These are phyloP conservation scores for Sisor rabdophorus DNA, from an alignment of 2,113 vertebrate species.

Conservation along the genomic window DNA sequence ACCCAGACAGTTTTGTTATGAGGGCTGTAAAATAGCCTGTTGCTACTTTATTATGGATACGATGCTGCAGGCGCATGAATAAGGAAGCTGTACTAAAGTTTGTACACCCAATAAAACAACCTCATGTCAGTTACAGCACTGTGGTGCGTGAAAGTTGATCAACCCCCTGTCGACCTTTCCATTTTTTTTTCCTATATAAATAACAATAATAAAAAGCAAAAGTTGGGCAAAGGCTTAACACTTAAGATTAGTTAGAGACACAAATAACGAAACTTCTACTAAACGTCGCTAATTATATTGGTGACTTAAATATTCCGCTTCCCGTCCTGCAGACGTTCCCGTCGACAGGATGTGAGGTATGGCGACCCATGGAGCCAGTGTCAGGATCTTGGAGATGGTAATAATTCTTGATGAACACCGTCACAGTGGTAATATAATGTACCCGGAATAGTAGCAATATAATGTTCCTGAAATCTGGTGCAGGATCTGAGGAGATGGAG, in stretches of 20 bases:
- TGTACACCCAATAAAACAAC: slow-evolving; percentile 19
- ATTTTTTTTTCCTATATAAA: neutral
- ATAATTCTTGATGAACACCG: slow-evolving; percentile 43
- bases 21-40: neutral
- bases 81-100: slow-evolving; percentile 19
- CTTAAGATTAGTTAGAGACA: no score
- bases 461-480: neutral
- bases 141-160: no score
- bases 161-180: no score
- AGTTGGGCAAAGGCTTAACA: neutral
- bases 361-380: slow-evolving; percentile 77
- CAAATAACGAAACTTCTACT: neutral
- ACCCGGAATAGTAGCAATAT: neutral
- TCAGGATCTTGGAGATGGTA: slow-evolving; percentile 70
- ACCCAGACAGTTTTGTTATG: slow-evolving; percentile 9
- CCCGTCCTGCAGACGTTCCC: slow-evolving; percentile 60
- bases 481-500: slow-evolving; percentile 51
- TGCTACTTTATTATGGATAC: slow-evolving; percentile 26
- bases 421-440: no score
- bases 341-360: slow-evolving; percentile 74
- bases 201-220: no score
- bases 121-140: neutral
- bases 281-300: no score
- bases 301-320: neutral
- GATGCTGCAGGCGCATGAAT: slow-evolving; percentile 16